Percentiles rank a stretch among this genome's conserved stretches.
phyloP scores from a whole-genome alignment of 1,140 invertebrate species.

The Meloidogyne exigua region DNA sequence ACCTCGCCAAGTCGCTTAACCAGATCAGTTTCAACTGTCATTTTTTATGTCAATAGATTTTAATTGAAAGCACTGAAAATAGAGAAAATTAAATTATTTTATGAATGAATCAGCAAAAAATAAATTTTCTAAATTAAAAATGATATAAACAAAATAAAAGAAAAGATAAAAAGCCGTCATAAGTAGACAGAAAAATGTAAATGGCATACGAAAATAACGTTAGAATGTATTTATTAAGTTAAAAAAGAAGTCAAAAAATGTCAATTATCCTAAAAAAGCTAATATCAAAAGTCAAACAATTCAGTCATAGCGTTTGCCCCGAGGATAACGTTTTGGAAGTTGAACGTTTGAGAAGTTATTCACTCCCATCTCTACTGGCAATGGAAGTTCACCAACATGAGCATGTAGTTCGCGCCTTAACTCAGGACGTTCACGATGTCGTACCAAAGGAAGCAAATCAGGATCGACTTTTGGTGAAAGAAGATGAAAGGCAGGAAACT shows the following conservation, averaged over 20 bases:
- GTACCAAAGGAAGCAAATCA: conserved; percentile 50
- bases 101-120: not conserved
- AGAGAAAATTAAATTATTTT: no score
- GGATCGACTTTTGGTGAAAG: conserved; percentile 55
- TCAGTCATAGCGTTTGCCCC: conserved; percentile 29
- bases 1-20: not conserved
- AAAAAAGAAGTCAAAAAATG: no score
- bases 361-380: conserved; percentile 32
- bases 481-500: conserved; percentile 58
- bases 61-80: not conserved
- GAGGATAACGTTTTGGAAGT: conserved; percentile 34
- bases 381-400: conserved; percentile 44
- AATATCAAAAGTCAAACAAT: not conserved
- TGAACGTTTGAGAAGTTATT: conserved; percentile 19
- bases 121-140: no score
- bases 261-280: no score
- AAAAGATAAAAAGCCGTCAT: no score
- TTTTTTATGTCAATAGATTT: not conserved
- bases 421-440: conserved; percentile 38
- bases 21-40: not conserved
- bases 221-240: no score
- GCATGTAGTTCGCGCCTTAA: conserved; percentile 45
- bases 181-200: no score
- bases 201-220: no score
- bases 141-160: no score